Conservation (phyloP, 2,113 vertebrate species). For the Pollachius pollachius region DNA sequence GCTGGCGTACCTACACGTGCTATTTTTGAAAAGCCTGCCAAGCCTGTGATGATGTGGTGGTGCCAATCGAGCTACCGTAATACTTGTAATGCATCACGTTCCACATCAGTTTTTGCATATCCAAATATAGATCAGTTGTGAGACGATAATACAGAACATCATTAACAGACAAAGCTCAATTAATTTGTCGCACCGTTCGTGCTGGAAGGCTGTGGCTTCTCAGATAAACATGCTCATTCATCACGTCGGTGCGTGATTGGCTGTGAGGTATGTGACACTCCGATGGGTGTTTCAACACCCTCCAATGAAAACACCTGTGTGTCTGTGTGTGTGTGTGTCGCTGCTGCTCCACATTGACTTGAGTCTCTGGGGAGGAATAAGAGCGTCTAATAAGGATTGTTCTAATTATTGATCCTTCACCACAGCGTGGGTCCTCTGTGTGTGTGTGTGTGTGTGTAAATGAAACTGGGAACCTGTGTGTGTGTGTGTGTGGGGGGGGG, state of each 20-base stretch:
- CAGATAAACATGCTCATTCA: too few relatives aligned
- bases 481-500: constrained; percentile 24
- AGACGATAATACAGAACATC: too few relatives aligned
- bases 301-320: background rate
- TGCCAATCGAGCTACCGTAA: too few relatives aligned
- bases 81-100: too few relatives aligned
- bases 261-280: too few relatives aligned
- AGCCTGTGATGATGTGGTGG: background rate
- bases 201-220: too few relatives aligned
- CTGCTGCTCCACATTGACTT: constrained; percentile 58
- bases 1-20: constrained; percentile 14
- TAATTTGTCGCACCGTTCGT: too few relatives aligned
- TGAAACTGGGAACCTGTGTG: background rate
- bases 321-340: constrained; percentile 2
- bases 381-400: constrained; percentile 65
- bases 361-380: constrained; percentile 55
- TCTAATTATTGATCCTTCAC: constrained; percentile 68
- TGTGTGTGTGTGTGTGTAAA: constrained; percentile 7
- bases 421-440: constrained; percentile 52
- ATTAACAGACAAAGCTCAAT: too few relatives aligned
- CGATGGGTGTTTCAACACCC: too few relatives aligned
- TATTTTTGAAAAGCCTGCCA: constrained; percentile 10
- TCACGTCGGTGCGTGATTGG: too few relatives aligned
- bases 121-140: too few relatives aligned
- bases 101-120: too few relatives aligned